Evolutionary conservation across 2,888 invertebrate genomes (phyloP), one percentile per base, ranked within the genome.

Genomic region (Drosophila rubida): DNA sequence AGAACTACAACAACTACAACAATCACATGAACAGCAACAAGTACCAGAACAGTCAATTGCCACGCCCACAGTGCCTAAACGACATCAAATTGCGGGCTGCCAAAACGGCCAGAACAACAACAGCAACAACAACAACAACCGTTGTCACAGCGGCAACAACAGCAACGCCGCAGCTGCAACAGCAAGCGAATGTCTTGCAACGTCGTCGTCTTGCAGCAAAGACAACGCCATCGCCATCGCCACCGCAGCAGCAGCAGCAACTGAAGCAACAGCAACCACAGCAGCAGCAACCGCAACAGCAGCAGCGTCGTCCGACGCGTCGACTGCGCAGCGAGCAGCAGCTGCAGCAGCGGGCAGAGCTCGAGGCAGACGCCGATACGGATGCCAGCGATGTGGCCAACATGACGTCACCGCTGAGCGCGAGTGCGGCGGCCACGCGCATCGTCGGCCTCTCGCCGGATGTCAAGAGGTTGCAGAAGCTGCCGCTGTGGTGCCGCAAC

Each of bases 351-450:
- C 66, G 14, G 4, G 60, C 27, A 16, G 16, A 60, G 22, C 61
- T 42, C 4, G 81, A 80, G 4, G 67, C 63, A 11, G 75, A 75
- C 25, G 78, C 39, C 4, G 82, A 84, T 39, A 84, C 82, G 41
- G 83, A 85, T 71, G 79, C 79, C 50, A 84, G 83, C 16, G 85
- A 83, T 27, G 54, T 84, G 68, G 85, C 82, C 68, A 83, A 83
- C 37, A 74, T 78, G 73, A 84, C 84, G 50, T 80, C 84, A 65
- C 74, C 82, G 42, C 8, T 84, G 39, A 82, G 80, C 45, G 82
- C 82, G 27, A 84, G 66, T 45, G 84, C 82, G 1, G 78, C 84
- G 8, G 82, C 84, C 53, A 83, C 84, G 19, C 80, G 82, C 37
- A 68, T 83, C 39, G 68, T 72, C 30, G 84, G 84, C 4, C 86